Base-by-base conservation (phyloP, 2,888 invertebrate genomes). In the Epinotia brunnichana region DNA sequence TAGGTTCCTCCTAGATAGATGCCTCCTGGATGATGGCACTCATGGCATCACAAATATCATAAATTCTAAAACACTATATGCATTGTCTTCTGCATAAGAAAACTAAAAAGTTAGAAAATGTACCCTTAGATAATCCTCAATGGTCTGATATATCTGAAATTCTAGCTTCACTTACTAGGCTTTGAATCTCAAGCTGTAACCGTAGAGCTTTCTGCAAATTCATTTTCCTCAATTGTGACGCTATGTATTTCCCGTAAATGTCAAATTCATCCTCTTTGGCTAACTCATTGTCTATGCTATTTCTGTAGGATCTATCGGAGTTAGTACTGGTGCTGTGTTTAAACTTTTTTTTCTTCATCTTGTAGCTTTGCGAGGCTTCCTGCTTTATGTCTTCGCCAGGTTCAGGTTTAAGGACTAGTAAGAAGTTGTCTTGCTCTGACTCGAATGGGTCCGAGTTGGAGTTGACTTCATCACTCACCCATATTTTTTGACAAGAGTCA, bases 221-320 rank as follows among this genome's bases (percentile, higher is more conserved):
- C 88, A 93, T 89, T 62, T 85, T 86, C 68, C 92, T 86, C n/a
- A 93, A 76, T 72, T 93, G 93, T 60, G 90, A 83, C 11, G 92
- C 92, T 48, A 93, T 89, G 70, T 88, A 92, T 78, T 89, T 90
- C 0, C 92, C 92, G 77, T 92, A 93, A 41, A 92, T 88, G 77
- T 92, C 92, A 85, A 91, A 93, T 74, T 93, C 93, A 81, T 93
- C 93, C 56, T 92, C 91, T 61, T 74, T 85, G 4, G 59, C 69
- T 24, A 77, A 78, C 69, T 83, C 84, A 56, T 77, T 51, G 73
- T 85, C 83, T 72, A 81, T 76, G 68, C 83, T 86, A 0, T 77
- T 79, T 70, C 81, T 74, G 44, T 79, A 82, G 17, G 82, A 84
- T 74, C 78, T 78, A 11, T 85, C 87, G 7, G 85, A 86, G 51